phyloP scores from a whole-genome alignment of 2,888 invertebrate species.

The Eupeodes luniger region DNA sequence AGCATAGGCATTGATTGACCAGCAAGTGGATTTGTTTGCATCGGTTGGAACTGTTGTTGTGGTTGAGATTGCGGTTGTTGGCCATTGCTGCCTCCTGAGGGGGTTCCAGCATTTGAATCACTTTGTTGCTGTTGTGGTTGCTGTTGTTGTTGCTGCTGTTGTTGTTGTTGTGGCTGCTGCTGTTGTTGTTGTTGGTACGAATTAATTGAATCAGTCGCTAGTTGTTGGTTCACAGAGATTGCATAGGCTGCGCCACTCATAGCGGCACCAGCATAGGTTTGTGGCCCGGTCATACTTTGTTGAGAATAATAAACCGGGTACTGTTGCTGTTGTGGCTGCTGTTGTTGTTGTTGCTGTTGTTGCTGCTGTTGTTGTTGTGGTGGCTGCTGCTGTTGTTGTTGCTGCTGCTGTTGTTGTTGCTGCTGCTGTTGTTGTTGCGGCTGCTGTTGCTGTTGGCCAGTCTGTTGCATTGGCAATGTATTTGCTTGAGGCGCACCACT shows the following conservation, averaged over 20 bases:
- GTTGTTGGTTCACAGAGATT: conserved; percentile 58
- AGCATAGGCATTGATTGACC: conserved; percentile 82
- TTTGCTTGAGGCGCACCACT: conserved; percentile 51
- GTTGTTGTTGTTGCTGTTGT: conserved; percentile 71
- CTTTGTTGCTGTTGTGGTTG: conserved; percentile 74
- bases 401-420: conserved; percentile 66
- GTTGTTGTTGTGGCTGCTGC: conserved; percentile 68
- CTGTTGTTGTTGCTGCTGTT: conserved; percentile 78
- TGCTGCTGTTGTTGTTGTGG: conserved; percentile 73
- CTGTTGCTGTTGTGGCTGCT: conserved; percentile 63
- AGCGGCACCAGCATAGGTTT: conserved; percentile 80
- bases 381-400: conserved; percentile 73
- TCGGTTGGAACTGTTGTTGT: conserved; percentile 60
- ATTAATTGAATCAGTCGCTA: conserved; percentile 44
- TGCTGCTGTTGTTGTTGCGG: conserved; percentile 72
- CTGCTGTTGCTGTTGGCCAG: conserved; percentile 71
- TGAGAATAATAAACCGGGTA: conserved; percentile 60
- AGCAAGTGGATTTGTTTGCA: conserved; percentile 60
- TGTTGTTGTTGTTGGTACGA: conserved; percentile 61
- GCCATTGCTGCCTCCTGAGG: conserved; percentile 72
- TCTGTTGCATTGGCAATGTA: conserved; percentile 59
- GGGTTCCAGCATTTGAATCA: conserved; percentile 69
- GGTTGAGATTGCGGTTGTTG: conserved; percentile 81
- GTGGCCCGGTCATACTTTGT: conserved; percentile 77
- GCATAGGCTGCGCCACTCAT: conserved; percentile 63